These are phyloP conservation scores for Andinoacara biseriatus DNA, from an alignment of 2,113 vertebrate species.

Conservation along the genomic window DNA sequence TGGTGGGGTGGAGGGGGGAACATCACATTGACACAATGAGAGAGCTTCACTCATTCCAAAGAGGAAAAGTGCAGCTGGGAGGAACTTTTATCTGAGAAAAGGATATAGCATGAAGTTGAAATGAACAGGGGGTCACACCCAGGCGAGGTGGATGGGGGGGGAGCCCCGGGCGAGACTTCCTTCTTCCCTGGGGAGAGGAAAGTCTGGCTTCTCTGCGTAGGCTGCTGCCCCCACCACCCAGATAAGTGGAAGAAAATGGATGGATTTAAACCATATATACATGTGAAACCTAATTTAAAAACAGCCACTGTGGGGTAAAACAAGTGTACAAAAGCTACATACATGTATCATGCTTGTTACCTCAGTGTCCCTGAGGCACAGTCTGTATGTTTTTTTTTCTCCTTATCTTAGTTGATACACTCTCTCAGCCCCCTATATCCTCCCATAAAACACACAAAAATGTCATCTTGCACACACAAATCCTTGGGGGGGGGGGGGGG, in stretches of 20 bases:
- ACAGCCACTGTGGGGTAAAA: background rate
- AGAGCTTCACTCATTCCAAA: background rate
- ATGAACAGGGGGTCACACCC: no score
- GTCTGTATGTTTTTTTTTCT: background rate
- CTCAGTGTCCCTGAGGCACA: background rate
- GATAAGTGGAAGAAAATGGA: no score
- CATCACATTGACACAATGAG: background rate
- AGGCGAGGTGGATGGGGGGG: no score
- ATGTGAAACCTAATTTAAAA: background rate
- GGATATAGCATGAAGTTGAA: no score
- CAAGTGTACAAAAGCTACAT: background rate
- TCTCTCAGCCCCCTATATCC: background rate
- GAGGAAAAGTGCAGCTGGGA: background rate
- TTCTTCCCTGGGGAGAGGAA: no score
- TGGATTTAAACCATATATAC: background rate
- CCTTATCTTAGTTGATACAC: background rate
- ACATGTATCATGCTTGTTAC: no score
- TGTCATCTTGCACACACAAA: background rate
- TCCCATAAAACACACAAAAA: background rate
- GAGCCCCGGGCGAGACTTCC: no score
- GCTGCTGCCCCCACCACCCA: no score
- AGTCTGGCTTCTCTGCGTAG: no score
- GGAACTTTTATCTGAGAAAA: background rate
- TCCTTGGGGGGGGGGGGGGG: no score
- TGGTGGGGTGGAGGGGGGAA: conserved; percentile 40